Evolutionary conservation across 1,140 invertebrate genomes (phyloP).

Genomic region (Whitmania pigra): DNA sequence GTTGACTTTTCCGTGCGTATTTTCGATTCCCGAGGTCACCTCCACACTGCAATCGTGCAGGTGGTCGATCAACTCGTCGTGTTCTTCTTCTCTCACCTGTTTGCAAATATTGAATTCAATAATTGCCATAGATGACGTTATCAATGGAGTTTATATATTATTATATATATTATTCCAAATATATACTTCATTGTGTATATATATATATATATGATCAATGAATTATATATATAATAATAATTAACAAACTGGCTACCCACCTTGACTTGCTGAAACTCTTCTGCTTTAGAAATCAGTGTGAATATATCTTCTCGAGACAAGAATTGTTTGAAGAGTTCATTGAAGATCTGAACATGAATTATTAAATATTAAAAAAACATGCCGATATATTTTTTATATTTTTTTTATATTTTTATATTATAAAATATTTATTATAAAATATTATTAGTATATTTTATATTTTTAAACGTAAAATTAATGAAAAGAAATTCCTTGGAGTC

Average conservation of each 20-base stretch:
- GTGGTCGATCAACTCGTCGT: constrained; percentile 71
- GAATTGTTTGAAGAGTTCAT: constrained; percentile 6
- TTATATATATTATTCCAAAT: too few species aligned
- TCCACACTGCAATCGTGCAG: constrained; percentile 58
- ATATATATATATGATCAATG: too few species aligned
- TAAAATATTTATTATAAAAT: too few species aligned
- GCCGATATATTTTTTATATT: neutral
- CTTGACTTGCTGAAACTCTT: too few species aligned
- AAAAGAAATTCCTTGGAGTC: neutral
- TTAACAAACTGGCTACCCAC: too few species aligned
- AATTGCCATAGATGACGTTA: constrained; percentile 1
- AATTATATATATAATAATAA: too few species aligned
- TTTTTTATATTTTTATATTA: too few species aligned
- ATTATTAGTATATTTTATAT: too few species aligned
- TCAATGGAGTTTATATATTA: too few species aligned
- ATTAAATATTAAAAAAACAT: neutral
- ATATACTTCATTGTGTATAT: too few species aligned
- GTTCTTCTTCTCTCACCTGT: constrained; percentile 75
- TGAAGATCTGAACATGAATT: neutral
- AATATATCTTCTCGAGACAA: too few species aligned
- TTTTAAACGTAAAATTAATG: constrained; percentile 7
- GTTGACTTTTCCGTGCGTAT: constrained; percentile 80
- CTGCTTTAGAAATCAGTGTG: too few species aligned
- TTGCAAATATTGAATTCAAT: constrained; percentile 40
- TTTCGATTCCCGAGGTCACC: constrained; percentile 68